Evolutionary conservation across 2,797 vertebrate species (phyloP), one percentile per base, ranked within the genome.

Genomic region (Anolis apletophallus): DNA sequence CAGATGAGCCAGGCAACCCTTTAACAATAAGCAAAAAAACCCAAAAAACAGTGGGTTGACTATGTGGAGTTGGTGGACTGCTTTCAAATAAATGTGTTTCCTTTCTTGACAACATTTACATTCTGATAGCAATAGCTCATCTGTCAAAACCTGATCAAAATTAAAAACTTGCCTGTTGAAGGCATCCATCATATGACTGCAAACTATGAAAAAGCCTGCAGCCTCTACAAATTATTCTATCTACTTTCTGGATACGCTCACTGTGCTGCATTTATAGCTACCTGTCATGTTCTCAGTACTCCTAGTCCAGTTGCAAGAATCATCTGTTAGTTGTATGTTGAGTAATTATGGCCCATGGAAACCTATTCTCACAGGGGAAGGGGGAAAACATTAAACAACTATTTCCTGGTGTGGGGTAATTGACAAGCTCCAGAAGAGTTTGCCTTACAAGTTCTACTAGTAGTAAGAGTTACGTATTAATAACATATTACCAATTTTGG

Each of bases 331-430:
- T n/a, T 69, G 52, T 71, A 74, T 46, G 76, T 75, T 81, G 40
- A 34, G 40, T 80, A 64, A 71, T 81, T 75, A 69, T 72, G 55
- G 32, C 29, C n/a, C 86, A 79, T 52, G 19, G 59, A 88, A 88
- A 52, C 71, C 61, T 72, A 59, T 23, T 71, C 67, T 50, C 40
- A 12, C 72, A 34, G 23, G 52, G 26, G 10, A 76, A 81, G 72
- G 36, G 17, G 26, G 26, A 10, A 67, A 73, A 34, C 16, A 46
- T 79, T 19, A 55, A 64, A 64, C 34, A 67, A 40, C 54, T 77
- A 54, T 81, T 78, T 79, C 74, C 84, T 78, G 55, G 61, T 12
- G 12, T 3, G 16, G 4, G 26, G 21, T n/a, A 68, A 7, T n/a
- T 79, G 34, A 57, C 13, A 67, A 34, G 26, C 46, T 67, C 3